Base-by-base conservation (phyloP, 2,888 invertebrate species). In the Meliscaeva auricollis region DNA sequence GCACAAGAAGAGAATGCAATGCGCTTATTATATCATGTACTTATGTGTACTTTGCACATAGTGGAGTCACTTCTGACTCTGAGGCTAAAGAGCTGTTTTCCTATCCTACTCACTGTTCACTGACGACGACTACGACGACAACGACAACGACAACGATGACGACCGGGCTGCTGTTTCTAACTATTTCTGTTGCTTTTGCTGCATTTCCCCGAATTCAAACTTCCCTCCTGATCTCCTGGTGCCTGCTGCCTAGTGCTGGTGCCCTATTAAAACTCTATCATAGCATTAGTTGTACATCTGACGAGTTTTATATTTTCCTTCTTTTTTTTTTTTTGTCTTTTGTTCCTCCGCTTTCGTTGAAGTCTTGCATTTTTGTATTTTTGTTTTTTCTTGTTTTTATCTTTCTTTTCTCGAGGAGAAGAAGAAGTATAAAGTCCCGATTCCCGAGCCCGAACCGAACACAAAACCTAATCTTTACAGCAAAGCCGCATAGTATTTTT, bases 201-300 rank as follows among this genome's bases (percentile, higher is more conserved):
- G 48, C 74, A 50, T 66, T 66, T 66, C 50, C 50, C 66, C 48
- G 50, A 66, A 66, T 50, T 66, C 35, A 32, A 66, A 35, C 1
- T 35, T 66, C 35, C 32, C 26, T 20, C 35, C 56, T 62, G 35
- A 7, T 72, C 54, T 54, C 46, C 41, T 20, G 15, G 15, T 60
- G 52, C 20, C 32, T 50, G 56, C 35, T 60, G 78, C 78, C 69
- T 54, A 20, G 35, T 58, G 58, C 66, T 72, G 48, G 35, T 76
- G 68, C 68, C 60, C 70, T 81, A 80, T 80, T 85, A 85, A 81
- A 85, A 72, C 72, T 81, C 76, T 85, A 76, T 81, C 76, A 50
- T 72, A 66, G 54, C 68, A 75, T 84, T 62, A 66, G 66, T 77
- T 69, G 38, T 60, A 80, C 56, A 75, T 81, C 60, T 72, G 68